Conservation (phyloP, 2,113 vertebrate species). For the Circaetus cinerascens region DNA sequence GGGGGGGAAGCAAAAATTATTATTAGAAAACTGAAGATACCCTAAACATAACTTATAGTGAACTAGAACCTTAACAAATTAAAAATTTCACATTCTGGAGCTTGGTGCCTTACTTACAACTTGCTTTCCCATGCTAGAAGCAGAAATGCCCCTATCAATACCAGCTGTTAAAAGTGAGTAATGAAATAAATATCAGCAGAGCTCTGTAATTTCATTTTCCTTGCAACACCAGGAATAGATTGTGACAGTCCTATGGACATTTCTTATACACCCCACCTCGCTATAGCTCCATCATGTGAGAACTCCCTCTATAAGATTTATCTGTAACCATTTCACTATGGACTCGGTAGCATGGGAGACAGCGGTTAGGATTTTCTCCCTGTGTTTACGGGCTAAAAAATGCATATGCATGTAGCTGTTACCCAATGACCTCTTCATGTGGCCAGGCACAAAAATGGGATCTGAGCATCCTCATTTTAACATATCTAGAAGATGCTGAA, state of each 20-base stretch:
- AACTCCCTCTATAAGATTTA: background rate
- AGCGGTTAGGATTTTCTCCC: background rate
- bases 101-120: background rate
- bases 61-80: background rate
- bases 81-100: background rate
- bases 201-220: background rate
- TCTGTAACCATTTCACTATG: background rate
- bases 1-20: background rate
- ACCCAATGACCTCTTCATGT: background rate
- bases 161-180: background rate
- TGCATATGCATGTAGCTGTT: background rate
- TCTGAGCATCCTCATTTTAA: background rate
- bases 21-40: background rate
- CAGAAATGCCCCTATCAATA: background rate
- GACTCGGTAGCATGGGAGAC: background rate
- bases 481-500: background rate
- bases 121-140: background rate
- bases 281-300: background rate
- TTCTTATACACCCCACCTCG: background rate
- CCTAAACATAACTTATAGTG: background rate
- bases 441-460: background rate
- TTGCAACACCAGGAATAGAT: background rate
- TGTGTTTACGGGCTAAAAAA: background rate
- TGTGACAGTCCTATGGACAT: background rate
- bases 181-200: background rate